phyloP scores from a whole-genome alignment of 1,140 invertebrate species.

The Atta colombica region DNA sequence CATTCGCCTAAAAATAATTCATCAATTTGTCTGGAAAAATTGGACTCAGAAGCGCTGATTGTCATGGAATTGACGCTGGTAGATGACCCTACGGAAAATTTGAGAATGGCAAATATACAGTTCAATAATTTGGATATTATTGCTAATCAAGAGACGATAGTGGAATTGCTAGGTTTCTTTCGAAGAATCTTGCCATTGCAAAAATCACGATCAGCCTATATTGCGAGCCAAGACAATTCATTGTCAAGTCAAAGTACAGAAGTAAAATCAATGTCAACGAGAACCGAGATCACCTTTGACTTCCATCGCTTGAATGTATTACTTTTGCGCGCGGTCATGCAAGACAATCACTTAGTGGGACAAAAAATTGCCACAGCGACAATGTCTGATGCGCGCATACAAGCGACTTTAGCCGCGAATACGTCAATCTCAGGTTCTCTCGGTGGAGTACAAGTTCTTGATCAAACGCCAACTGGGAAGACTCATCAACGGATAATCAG shows the following conservation, averaged over 20 bases:
- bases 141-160: constrained; percentile 98
- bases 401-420: constrained; percentile 91
- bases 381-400: constrained; percentile 95
- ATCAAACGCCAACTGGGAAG: constrained; percentile 94
- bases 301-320: constrained; percentile 96
- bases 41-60: constrained; percentile 94
- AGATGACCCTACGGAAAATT: constrained; percentile 88
- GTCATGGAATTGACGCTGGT: constrained; percentile 93
- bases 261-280: constrained; percentile 71
- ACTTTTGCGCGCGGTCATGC: constrained; percentile 92
- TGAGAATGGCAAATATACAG: constrained; percentile 94
- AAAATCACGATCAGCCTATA: constrained; percentile 78
- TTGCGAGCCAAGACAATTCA: constrained; percentile 78
- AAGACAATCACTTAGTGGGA: constrained; percentile 90
- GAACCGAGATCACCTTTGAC: constrained; percentile 95
- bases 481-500: constrained; percentile 94
- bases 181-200: constrained; percentile 90
- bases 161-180: constrained; percentile 95
- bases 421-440: constrained; percentile 93
- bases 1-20: constrained; percentile 80
- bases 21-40: constrained; percentile 82
- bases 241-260: constrained; percentile 79
- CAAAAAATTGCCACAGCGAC: constrained; percentile 97
- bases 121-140: constrained; percentile 98
- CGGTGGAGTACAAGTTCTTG: constrained; percentile 96